Conservation (phyloP, 2,797 vertebrate species). For the Acanthis flammea region DNA sequence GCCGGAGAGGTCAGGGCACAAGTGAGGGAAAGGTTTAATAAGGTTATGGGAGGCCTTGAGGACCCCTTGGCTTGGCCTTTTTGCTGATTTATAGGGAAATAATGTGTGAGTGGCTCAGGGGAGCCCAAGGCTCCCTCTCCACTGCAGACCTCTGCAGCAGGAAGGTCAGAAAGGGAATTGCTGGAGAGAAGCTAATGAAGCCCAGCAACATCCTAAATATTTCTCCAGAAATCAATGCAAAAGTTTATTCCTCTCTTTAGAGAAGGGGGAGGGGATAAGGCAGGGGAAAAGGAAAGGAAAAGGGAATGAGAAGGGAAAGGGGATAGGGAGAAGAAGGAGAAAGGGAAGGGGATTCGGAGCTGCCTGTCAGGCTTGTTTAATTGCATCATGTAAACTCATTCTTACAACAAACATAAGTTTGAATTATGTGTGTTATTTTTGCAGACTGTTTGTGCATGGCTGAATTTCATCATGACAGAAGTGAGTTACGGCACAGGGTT, state of each 20-base stretch:
- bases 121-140: background rate
- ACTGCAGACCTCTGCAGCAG: background rate
- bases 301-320: background rate
- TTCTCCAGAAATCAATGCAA: background rate
- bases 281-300: background rate
- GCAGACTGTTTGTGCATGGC: constrained; percentile 35
- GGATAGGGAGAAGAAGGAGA: background rate
- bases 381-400: background rate
- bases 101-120: background rate
- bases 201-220: background rate
- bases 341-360: background rate
- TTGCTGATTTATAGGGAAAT: background rate
- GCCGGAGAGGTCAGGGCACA: background rate
- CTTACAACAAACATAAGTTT: background rate
- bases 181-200: background rate
- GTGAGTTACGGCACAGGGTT: constrained; percentile 15
- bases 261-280: background rate
- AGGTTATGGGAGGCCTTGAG: background rate
- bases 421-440: constrained; percentile 32
- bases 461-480: constrained; percentile 5
- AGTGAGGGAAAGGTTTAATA: background rate
- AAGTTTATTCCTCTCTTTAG: background rate
- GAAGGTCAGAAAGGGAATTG: background rate
- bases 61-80: background rate
- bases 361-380: background rate